These are phyloP conservation scores for Phthorimaea operculella DNA, from an alignment of 1,140 invertebrate species.

Conservation along the genomic window DNA sequence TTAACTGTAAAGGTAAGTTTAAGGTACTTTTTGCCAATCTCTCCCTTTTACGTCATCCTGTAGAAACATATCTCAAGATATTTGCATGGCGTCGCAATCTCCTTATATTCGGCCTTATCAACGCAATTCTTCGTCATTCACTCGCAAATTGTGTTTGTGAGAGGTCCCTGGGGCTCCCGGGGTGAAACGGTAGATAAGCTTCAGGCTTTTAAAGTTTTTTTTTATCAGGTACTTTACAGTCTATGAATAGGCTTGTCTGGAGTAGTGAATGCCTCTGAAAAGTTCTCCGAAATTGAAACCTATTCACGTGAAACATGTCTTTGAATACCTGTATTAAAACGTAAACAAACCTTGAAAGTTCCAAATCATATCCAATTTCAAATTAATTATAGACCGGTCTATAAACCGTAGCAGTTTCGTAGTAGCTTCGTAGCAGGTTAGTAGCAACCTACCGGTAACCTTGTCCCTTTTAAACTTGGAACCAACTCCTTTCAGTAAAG, in stretches of 20 bases:
- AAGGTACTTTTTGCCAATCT: too few relatives aligned
- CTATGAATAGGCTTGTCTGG: too few relatives aligned
- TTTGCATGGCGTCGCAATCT: constrained; percentile 29
- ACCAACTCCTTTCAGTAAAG: constrained; percentile 40
- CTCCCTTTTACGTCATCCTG: too few relatives aligned
- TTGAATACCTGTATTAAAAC: too few relatives aligned
- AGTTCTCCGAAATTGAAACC: too few relatives aligned
- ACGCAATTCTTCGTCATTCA: constrained; percentile 33
- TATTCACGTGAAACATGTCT: too few relatives aligned
- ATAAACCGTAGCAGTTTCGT: too few relatives aligned
- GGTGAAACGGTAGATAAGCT: background rate
- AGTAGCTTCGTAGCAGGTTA: background rate
- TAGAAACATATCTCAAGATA: constrained; percentile 12
- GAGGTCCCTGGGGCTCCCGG: background rate
- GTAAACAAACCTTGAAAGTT: too few relatives aligned
- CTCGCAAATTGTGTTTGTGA: constrained; percentile 24
- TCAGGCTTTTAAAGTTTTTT: background rate
- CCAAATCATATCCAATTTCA: too few relatives aligned
- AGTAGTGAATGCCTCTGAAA: too few relatives aligned
- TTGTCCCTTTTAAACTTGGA: constrained; percentile 58
- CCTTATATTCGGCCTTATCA: constrained; percentile 36
- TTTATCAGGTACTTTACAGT: background rate
- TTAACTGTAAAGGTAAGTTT: too few relatives aligned
- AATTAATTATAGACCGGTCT: too few relatives aligned
- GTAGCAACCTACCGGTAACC: constrained; percentile 29